phyloP scores from a whole-genome alignment of 1,140 invertebrate genomes.

The Rhagoletis zephyria region DNA sequence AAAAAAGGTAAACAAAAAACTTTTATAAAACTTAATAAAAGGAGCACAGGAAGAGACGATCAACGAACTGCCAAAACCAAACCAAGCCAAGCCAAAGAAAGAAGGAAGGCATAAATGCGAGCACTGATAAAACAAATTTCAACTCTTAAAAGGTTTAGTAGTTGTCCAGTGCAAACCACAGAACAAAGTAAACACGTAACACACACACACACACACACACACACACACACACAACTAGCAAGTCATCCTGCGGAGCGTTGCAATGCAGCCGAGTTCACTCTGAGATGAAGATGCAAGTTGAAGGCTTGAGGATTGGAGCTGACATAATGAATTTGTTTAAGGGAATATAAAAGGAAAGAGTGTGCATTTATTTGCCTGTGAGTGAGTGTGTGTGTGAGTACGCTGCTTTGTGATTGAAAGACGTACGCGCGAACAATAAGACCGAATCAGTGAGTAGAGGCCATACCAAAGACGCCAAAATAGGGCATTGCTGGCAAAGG shows the following conservation, averaged over 20 bases:
- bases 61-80: slow-evolving; percentile 45
- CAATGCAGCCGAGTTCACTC: background rate
- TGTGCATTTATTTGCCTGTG: background rate
- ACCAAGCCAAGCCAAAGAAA: background rate
- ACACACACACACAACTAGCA: slow-evolving; percentile 2
- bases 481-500: background rate
- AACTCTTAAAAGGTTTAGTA: slow-evolving; percentile 1
- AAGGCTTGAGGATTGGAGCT: slow-evolving; percentile 26
- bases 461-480: background rate
- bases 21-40: slow-evolving; percentile 42
- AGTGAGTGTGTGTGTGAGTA: background rate
- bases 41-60: slow-evolving; percentile 51
- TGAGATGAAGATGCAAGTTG: slow-evolving; percentile 38
- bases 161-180: slow-evolving; percentile 38
- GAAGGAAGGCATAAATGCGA: background rate
- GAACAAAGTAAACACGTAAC: slow-evolving; percentile 30
- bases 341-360: background rate
- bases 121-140: slow-evolving; percentile 30
- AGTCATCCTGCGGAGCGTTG: slow-evolving; percentile 5
- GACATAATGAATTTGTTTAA: slow-evolving; percentile 50
- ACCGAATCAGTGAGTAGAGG: background rate
- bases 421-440: slow-evolving; percentile 9
- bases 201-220: background rate
- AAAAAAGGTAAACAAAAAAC: slow-evolving; percentile 13
- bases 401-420: slow-evolving; percentile 23